Base-by-base conservation (phyloP, 1,140 invertebrate species). In the Trichonephila inaurata region DNA sequence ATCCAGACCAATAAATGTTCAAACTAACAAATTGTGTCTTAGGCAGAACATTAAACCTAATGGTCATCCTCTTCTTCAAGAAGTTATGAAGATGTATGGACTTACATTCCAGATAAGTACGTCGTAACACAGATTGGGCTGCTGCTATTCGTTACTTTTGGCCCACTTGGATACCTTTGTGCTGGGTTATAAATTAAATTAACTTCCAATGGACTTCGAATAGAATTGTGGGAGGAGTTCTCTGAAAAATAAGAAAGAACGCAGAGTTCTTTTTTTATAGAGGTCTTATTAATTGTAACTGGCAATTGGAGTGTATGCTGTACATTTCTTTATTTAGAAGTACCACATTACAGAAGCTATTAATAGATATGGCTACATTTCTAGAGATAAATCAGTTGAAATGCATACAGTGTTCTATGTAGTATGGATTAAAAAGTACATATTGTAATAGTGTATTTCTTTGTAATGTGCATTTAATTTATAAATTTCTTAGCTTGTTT, bases 11-110 rank as follows among this genome's bases (percentile, higher is more conserved):
- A 90, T 90, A 90, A 77, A 90, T 90, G 77, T 82, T 82, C 77
- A 91, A 82, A 91, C 89, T 91, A 91, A 91, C 89, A 91, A 91
- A 91, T 91, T 64, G 77, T 82, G 77, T 91, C 89, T 91, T 91
- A 83, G 89, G 77, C n/a, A 60, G 77, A 28, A 19, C 89, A 91
- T 91, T 91, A 91, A 91, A 91, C 89, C 89, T 91, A 91, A 91
- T 91, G 89, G 89, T 83, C 89, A 91, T 51, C n/a, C 77, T 82
- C 58, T 58, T 90, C 77, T 19, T 28, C 51, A 28, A 62, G 62
- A 91, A 82, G 58, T 91, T 91, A 91, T 91, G 77, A 91, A 91
- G 89, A 91, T 83, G 10, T 91, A 91, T 83, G 58, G 77, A n/a
- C 16, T 28, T 82, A 66, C 89, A 62, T 91, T 83, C 19, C 18